Percentiles rank a stretch among this genome's conserved stretches.
phyloP scores from a whole-genome alignment of 2,888 invertebrate genomes.

The Tortricodes alternella region DNA sequence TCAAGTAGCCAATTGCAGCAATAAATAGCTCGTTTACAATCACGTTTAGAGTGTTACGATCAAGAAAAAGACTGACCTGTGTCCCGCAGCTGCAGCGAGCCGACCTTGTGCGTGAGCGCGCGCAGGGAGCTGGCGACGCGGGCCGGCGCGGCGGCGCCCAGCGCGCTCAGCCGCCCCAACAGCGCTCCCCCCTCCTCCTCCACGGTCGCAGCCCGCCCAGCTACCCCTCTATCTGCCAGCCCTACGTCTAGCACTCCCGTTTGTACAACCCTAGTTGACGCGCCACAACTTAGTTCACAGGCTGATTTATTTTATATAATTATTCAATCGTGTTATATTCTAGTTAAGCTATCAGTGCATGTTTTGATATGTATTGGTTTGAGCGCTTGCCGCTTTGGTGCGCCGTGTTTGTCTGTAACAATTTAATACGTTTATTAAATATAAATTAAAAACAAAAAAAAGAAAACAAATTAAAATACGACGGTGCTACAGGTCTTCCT shows the following conservation, averaged over 20 bases:
- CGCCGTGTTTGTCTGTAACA: conserved; percentile 66
- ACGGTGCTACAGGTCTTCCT: too few species aligned
- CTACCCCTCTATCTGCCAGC: conserved; percentile 33
- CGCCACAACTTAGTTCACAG: too few species aligned
- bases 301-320: background rate
- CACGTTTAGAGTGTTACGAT: too few species aligned
- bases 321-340: background rate
- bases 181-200: conserved; percentile 83
- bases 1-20: too few species aligned
- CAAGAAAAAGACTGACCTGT: conserved; percentile 85
- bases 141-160: conserved; percentile 86
- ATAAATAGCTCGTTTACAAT: too few species aligned
- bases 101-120: conserved; percentile 86
- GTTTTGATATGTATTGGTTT: conserved; percentile 74
- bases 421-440: too few species aligned
- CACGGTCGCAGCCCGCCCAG: conserved; percentile 54
- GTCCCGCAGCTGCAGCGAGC: conserved; percentile 86
- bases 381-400: conserved; percentile 61
- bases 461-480: too few species aligned
- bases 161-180: conserved; percentile 86
- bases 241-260: background rate
- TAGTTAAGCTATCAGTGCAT: conserved; percentile 62
- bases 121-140: conserved; percentile 88
- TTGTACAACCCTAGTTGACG: too few species aligned
- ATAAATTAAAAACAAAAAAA: too few species aligned